Evolutionary conservation across 30 jellyfish, hydroid and myxozoan species (phyloP), one percentile per base, ranked within the genome.

Genomic region (Pelagia noctiluca): DNA sequence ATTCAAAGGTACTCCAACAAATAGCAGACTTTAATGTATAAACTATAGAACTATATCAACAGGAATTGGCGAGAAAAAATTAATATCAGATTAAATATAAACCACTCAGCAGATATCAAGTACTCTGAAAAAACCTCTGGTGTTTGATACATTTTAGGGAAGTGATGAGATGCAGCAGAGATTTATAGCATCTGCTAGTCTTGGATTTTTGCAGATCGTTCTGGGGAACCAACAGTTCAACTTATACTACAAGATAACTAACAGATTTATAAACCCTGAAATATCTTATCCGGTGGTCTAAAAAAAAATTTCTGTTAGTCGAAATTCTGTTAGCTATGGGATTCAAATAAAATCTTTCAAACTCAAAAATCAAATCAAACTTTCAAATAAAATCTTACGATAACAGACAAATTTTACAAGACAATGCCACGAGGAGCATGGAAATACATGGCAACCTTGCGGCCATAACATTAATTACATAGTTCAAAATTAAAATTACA

Each of bases 1-100:
- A 64, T 35, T n/a, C 32, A 35, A 64, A 24, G 50, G 77, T 64
- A 30, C 77, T 64, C 0, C 77, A 64, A 64, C 53, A 64, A 64
- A 30, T 64, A 64, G 22, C 77, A 64, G 77, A 30, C 50, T 64
- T 64, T 64, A 30, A 25, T 64, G 77, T 52, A 64, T 64, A 7
- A 64, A 64, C 77, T 64, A 0, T 60, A 60, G 16, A 8, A 42
- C 16, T 42, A 5, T 42, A 42, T 42, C 57, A 42, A 42, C 57
- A 42, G 57, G 57, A 42, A n/a, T n/a, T n/a, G n/a, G n/a, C n/a
- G n/a, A n/a, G n/a, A n/a, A n/a, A n/a, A n/a, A n/a, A n/a, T n/a
- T n/a, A n/a, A n/a, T n/a, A n/a, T n/a, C n/a, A n/a, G n/a, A n/a
- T n/a, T n/a, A n/a, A n/a, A 42, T 42, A 42, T 42, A 42, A 42